phyloP scores from a whole-genome alignment of 2,113 vertebrate species.

The Copsychus sechellarum region DNA sequence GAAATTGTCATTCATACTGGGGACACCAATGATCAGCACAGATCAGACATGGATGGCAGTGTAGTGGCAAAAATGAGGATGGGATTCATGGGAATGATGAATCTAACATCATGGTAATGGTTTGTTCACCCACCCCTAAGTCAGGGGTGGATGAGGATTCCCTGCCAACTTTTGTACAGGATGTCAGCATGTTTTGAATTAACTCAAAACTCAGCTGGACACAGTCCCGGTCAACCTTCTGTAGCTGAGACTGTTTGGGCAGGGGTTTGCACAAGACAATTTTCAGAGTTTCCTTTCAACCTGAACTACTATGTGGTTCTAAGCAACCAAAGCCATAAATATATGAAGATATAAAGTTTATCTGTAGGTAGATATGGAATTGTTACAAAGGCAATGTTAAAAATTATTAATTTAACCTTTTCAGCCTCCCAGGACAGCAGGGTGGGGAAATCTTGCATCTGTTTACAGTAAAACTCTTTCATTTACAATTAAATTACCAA shows the following conservation, averaged over 20 bases:
- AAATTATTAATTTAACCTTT: background rate
- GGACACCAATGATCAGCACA: background rate
- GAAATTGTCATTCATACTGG: background rate
- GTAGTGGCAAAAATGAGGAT: background rate
- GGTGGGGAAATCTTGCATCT: background rate
- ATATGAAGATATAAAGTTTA: background rate
- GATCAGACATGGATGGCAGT: background rate
- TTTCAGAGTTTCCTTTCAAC: background rate
- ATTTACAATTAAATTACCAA: conserved; percentile 73
- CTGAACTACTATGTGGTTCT: background rate
- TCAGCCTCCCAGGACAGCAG: background rate
- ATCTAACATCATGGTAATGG: background rate
- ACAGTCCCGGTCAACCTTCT: background rate
- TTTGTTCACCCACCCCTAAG: background rate
- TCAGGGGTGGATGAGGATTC: background rate
- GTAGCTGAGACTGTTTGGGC: background rate
- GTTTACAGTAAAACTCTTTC: conserved; percentile 54
- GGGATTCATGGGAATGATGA: background rate
- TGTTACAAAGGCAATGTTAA: background rate
- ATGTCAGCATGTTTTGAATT: background rate
- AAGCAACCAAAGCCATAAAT: background rate
- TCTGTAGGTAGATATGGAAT: background rate
- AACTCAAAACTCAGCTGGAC: background rate
- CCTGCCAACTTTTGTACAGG: background rate
- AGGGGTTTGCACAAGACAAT: fast-evolving